Conservation (phyloP, 2,888 invertebrate species). For the Apantesis nais region DNA sequence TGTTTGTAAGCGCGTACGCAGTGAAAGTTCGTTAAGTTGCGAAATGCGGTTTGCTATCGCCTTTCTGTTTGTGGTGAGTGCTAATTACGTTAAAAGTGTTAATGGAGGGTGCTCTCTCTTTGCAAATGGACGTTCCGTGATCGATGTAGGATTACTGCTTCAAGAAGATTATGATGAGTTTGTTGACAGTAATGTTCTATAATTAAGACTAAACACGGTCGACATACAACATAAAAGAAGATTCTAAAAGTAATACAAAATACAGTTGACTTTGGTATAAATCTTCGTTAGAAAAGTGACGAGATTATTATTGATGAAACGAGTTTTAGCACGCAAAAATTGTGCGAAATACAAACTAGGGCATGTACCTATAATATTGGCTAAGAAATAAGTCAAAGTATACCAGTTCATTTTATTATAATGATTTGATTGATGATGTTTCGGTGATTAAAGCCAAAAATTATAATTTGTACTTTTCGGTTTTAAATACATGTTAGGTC, state of each 20-base stretch:
- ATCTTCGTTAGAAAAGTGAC: slow-evolving; percentile 24
- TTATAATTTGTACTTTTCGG: background rate
- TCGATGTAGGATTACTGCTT: slow-evolving; percentile 39
- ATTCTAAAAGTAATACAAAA: slow-evolving; percentile 26
- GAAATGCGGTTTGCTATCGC: slow-evolving; percentile 82
- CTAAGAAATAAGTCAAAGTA: slow-evolving; percentile 35
- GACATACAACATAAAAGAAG: slow-evolving; percentile 15
- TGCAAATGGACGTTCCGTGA: slow-evolving; percentile 49
- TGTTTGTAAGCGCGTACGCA: slow-evolving; percentile 69
- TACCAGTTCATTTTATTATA: slow-evolving; percentile 26
- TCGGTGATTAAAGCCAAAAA: background rate
- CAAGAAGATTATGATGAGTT: slow-evolving; percentile 40
- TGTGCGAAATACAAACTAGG: slow-evolving; percentile 39
- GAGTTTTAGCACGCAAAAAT: slow-evolving; percentile 45
- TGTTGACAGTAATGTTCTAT: slow-evolving; percentile 29
- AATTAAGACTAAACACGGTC: slow-evolving; percentile 32
- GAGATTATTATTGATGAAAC: slow-evolving; percentile 35
- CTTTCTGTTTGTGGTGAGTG: slow-evolving; percentile 85
- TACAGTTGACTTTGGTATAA: slow-evolving; percentile 32
- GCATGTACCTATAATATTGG: slow-evolving; percentile 35
- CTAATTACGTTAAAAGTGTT: slow-evolving; percentile 75
- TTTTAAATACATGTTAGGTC: background rate
- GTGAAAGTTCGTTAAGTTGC: slow-evolving; percentile 82
- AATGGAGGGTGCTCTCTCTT: slow-evolving; percentile 66
- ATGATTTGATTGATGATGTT: slow-evolving; percentile 1